Evolutionary conservation across 64 coral and sea anemone genomes (phyloP).

Genomic region (Montipora foliosa): DNA sequence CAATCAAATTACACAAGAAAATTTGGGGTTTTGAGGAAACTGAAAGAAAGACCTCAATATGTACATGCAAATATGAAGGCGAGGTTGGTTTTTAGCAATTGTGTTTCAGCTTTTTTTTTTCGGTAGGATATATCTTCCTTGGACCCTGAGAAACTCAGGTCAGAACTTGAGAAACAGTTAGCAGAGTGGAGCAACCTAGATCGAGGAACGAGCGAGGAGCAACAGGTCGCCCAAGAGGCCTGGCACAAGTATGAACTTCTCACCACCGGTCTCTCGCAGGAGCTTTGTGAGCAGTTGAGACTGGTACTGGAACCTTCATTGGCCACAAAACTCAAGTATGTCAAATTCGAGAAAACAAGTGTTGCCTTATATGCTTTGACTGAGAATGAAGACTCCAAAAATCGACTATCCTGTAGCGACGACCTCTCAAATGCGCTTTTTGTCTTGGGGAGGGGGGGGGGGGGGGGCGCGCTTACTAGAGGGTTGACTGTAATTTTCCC

Average conservation of each 20-base stretch:
- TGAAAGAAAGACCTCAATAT: no score
- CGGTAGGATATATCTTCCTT: conserved; percentile 27
- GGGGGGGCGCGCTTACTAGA: no score
- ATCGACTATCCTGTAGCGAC: background rate
- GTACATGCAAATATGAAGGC: no score
- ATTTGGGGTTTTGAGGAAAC: no score
- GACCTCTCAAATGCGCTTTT: no score
- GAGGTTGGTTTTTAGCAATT: no score
- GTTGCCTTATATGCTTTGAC: no score
- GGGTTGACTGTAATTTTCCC: no score
- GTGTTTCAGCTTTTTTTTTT: background rate
- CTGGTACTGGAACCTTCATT: conserved; percentile 95
- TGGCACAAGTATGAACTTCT: conserved; percentile 96
- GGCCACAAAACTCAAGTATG: conserved; percentile 93
- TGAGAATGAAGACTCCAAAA: no score
- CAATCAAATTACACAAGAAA: no score
- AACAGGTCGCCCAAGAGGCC: conserved; percentile 67
- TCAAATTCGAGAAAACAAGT: background rate
- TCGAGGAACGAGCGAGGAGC: conserved; percentile 54
- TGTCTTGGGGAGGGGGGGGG: no score
- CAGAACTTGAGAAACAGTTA: conserved; percentile 85
- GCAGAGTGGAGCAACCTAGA: conserved; percentile 75
- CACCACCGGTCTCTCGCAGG: conserved; percentile 86
- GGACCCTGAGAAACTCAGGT: conserved; percentile 87
- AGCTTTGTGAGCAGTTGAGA: conserved; percentile 96